phyloP scores from a whole-genome alignment of 2,888 invertebrate species.

The Selenia dentaria region DNA sequence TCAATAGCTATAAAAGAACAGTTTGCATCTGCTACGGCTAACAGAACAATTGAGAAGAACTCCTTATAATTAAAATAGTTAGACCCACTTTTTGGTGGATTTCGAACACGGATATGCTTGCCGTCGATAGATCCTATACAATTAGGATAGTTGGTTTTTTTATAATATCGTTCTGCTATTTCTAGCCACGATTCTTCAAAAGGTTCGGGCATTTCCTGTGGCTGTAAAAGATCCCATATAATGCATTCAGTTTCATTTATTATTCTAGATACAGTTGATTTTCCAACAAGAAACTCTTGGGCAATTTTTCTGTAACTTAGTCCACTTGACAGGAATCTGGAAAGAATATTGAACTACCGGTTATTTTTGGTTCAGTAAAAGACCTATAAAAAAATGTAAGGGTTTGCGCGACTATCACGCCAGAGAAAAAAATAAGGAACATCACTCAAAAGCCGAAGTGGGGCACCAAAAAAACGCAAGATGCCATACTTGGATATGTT shows the following conservation, averaged over 20 bases:
- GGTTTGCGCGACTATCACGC: conserved; percentile 41
- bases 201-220: conserved; percentile 14
- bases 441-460: conserved; percentile 26
- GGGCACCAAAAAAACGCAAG: conserved; percentile 30
- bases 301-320: conserved; percentile 27
- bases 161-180: conserved; percentile 12
- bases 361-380: conserved; percentile 39
- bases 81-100: conserved; percentile 12
- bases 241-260: conserved; percentile 20
- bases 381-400: conserved; percentile 47
- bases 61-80: conserved; percentile 23
- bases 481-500: conserved; percentile 32
- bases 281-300: conserved; percentile 27
- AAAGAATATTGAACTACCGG: conserved; percentile 22
- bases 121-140: no score
- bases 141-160: conserved; percentile 18
- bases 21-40: conserved; percentile 20
- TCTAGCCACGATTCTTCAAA: conserved; percentile 11
- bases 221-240: conserved; percentile 23
- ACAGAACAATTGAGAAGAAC: conserved; percentile 20
- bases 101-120: conserved; percentile 6
- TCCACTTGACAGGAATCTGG: conserved; percentile 24
- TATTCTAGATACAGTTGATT: conserved; percentile 27
- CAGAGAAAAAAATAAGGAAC: conserved; percentile 39
- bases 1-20: conserved; percentile 18